Base-by-base conservation (phyloP, 2,797 vertebrate species). In the Borostomias antarcticus region DNA sequence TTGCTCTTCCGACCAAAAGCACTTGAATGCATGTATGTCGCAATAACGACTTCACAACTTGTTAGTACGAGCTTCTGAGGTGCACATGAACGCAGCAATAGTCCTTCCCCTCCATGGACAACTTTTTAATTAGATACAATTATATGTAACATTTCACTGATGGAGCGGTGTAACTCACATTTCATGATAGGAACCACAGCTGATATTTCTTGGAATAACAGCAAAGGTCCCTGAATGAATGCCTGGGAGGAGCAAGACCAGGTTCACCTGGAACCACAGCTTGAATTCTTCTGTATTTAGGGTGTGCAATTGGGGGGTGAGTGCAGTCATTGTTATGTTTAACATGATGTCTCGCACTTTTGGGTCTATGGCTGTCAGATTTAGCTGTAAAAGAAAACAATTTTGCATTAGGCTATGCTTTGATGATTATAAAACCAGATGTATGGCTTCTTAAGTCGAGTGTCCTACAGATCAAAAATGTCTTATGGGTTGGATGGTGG, bases 231-330 rank as follows among this genome's bases (percentile, higher is more conserved):
- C 57, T 2, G 79, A 58, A 23, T 75, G 15, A 15, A 77, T 70
- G 50, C 81, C 75, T 57, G 84, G 75, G 5, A 88, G 82, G 32
- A 86, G 80, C 1, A 81, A 40, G 13, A 32, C 58, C 0, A 88
- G 70, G 32, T 87, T 77, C 2, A 52, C 58, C 66, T 87, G 85
- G 74, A 88, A 87, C 86, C 86, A 88, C 45, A 75, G 11, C 10
- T 72, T 68, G 30, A 83, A 69, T 5, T 54, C 68, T 29, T 75
- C 61, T 5, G 64, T 10, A 52, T 33, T 15, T 4, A 86, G 53
- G n/a, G 1, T 64, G 1, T 67, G 7, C 1, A 84, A 73, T 53
- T 66, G 62, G 25, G 73, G 70, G 17, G 29, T 43, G 51, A 88
- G 73, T 9, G 51, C 57, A 3, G 6, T 62, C 37, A 87, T 23